Evolutionary conservation across 2,888 invertebrate species (phyloP).

Genomic region (Agrotis ipsilon): DNA sequence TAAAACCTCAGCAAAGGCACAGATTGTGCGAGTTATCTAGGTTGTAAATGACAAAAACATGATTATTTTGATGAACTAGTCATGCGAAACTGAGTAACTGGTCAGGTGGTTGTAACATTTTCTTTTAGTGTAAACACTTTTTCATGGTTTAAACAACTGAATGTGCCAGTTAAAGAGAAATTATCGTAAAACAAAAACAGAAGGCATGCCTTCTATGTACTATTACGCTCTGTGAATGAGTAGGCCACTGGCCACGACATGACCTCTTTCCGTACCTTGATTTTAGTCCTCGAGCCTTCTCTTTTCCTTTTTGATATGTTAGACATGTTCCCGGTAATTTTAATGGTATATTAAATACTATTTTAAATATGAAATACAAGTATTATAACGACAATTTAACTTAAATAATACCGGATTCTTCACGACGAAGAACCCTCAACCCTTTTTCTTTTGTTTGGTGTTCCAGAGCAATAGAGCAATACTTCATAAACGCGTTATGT

Average conservation of each 20-base stretch:
- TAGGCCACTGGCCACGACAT: slow-evolving; percentile 74
- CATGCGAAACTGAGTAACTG: slow-evolving; percentile 29
- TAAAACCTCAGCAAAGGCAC: background rate
- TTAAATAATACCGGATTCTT: slow-evolving; percentile 54
- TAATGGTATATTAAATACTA: slow-evolving; percentile 14
- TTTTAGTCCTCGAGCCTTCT: slow-evolving; percentile 87
- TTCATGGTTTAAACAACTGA: background rate
- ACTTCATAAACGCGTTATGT: background rate
- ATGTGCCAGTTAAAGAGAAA: background rate
- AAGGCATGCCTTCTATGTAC: slow-evolving; percentile 19
- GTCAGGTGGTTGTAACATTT: background rate
- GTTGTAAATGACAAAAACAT: slow-evolving; percentile 37
- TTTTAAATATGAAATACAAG: slow-evolving; percentile 41
- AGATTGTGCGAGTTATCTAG: background rate
- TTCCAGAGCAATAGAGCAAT: slow-evolving; percentile 46
- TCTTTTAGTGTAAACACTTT: background rate
- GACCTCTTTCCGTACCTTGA: slow-evolving; percentile 88
- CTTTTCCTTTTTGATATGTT: slow-evolving; percentile 90
- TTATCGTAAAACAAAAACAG: slow-evolving; percentile 2
- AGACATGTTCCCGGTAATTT: slow-evolving; percentile 80
- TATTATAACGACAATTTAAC: slow-evolving; percentile 66
- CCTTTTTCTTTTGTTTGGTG: slow-evolving; percentile 50
- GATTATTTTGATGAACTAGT: slow-evolving; percentile 26
- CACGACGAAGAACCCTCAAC: slow-evolving; percentile 47
- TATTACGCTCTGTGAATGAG: slow-evolving; percentile 38